A percentile compares a stretch with the other conserved stretches of the same genome.
Conservation (phyloP, 2,797 vertebrate species). For the Galago senegalensis region DNA sequence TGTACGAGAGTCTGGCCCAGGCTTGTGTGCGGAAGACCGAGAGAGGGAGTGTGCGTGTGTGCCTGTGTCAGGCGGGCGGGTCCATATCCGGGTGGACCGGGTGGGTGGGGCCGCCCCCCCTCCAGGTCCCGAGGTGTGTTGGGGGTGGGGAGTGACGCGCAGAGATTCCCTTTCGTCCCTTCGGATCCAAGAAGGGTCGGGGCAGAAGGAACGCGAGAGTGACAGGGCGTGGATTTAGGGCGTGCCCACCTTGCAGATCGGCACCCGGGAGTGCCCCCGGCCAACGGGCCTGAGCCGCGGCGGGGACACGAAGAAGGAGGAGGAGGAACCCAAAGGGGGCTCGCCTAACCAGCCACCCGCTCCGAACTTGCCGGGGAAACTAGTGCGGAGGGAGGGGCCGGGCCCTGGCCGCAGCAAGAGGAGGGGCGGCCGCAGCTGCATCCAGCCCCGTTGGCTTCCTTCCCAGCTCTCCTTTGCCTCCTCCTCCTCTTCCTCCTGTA, state of each 20-base stretch:
- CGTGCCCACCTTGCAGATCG: constrained; percentile 51
- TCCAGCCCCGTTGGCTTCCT: constrained; percentile 78
- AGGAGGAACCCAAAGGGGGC: not conserved
- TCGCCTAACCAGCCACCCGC: not conserved
- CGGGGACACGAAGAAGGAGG: not conserved
- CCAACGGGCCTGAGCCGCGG: not conserved
- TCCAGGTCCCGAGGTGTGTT: constrained; percentile 49
- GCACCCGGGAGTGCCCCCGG: not conserved
- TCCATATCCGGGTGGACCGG: constrained; percentile 69
- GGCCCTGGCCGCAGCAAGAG: constrained; percentile 52
- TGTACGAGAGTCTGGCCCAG: constrained; percentile 8
- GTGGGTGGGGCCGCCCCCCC: constrained; percentile 71
- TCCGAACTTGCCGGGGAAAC: constrained; percentile 60
- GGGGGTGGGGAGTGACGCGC: constrained; percentile 53
- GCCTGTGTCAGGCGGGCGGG: constrained; percentile 48
- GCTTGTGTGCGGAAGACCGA: not conserved
- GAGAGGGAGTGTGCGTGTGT: not conserved
- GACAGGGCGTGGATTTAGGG: constrained; percentile 22
- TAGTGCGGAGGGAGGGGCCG: constrained; percentile 71
- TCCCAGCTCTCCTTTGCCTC: constrained; percentile 81
- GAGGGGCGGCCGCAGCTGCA: constrained; percentile 77
- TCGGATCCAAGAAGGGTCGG: constrained; percentile 22
- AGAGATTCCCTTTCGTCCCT: constrained; percentile 49
- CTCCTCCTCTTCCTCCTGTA: constrained; percentile 80
- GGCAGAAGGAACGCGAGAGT: not conserved